Evolutionary conservation across 53 echinoderm and acorn worm genomes (phyloP), one percentile per base, ranked within the genome.

Genomic region (Temnopleurus reevesii): DNA sequence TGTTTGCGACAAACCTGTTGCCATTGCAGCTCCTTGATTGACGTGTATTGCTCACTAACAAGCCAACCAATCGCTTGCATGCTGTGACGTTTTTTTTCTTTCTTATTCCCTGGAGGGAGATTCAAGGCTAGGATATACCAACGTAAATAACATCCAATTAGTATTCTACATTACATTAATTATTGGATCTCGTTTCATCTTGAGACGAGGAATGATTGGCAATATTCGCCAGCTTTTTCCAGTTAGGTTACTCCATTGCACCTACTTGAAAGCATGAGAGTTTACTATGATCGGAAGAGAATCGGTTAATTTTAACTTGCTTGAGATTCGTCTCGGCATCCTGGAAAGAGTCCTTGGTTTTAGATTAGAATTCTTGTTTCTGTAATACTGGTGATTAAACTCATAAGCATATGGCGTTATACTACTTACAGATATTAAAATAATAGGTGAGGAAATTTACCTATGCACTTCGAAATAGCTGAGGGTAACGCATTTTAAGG

Each of bases 41-140:
- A 83, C 83, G 55, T 83, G 54, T 83, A 83, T 83, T 83, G 83
- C 83, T 83, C 12, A 19, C 35, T 83, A 83, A 83, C 83, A 49
- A 56, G 56, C 51, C 83, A 83, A 53, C 55, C 83, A 83, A 83
- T 56, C 17, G 28, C 79, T 29, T 28, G 23, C 49, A 49, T 79
- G n/a, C 30, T 49, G 1, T 9, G 71, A 71, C 21, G n/a, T n/a
- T n/a, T 30, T 71, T n/a, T 23, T 41, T 71, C 71, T 71, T 12
- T 43, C n/a, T 19, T n/a, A n/a, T 71, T 38, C 7, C 71, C 41
- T 71, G n/a, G n/a, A 71, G n/a, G n/a, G 71, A 29, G 71, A 17
- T 49, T 31, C 47, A 51, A 51, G 46, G 80, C 29, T 46, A 43
- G 5, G 80, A 80, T 49, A 47, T 28, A 46, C 80, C 49, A 31